phyloP scores from a whole-genome alignment of 2,888 invertebrate genomes.

The Leptopterna dolabrata region DNA sequence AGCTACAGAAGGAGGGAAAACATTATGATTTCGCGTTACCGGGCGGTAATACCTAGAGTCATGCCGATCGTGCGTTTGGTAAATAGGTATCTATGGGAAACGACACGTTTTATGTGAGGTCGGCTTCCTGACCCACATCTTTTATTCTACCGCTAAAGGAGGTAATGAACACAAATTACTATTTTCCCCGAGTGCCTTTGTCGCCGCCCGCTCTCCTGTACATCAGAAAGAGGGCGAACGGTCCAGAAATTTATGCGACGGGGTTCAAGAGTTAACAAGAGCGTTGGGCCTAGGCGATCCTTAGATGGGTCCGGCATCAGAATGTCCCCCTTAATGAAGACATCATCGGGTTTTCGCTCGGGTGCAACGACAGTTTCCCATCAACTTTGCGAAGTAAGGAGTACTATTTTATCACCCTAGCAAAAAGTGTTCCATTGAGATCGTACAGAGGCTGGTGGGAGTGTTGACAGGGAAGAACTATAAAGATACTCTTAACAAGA shows the following conservation, averaged over 20 bases:
- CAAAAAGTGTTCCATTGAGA: slow-evolving; percentile 10
- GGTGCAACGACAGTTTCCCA: not conserved
- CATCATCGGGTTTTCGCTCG: slow-evolving; percentile 6
- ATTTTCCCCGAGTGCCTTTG: slow-evolving; percentile 12
- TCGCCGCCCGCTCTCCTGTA: not conserved
- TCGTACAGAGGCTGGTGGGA: not conserved
- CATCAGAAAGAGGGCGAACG: slow-evolving; percentile 7
- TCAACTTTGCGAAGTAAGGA: not conserved
- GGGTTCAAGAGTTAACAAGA: not conserved
- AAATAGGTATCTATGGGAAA: not conserved
- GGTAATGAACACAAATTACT: slow-evolving; percentile 28
- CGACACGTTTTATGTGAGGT: not conserved
- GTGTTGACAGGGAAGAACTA: not conserved
- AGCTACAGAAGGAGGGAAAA: not conserved
- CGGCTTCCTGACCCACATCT: not conserved
- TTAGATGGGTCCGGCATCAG: not conserved
- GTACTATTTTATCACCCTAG: not conserved
- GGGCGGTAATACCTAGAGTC: not conserved
- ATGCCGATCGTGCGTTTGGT: not conserved
- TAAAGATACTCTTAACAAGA: not conserved
- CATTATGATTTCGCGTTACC: not conserved
- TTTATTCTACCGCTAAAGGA: not conserved
- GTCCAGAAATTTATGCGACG: not conserved
- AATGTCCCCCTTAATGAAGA: not conserved
- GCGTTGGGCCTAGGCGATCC: not conserved